Conservation (phyloP, 2,797 vertebrate species). For the Fundulus diaphanus region DNA sequence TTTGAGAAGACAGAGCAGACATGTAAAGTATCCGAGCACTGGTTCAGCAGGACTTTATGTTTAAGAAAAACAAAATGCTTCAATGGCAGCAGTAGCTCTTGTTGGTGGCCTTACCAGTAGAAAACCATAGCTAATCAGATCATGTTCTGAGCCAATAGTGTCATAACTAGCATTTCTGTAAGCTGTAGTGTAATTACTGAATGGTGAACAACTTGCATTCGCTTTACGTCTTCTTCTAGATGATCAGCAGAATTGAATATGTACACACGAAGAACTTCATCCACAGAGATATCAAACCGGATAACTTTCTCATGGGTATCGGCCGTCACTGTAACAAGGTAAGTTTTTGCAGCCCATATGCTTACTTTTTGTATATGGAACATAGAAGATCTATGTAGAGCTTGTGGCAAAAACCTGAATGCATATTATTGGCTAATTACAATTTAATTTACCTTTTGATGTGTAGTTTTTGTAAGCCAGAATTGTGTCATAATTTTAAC, state of each 20-base stretch:
- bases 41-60: too few relatives aligned
- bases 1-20: too few relatives aligned
- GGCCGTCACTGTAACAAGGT: constrained; percentile 99
- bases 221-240: constrained; percentile 72
- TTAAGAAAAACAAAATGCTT: too few relatives aligned
- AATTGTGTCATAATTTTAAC: not conserved
- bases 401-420: not conserved
- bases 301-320: constrained; percentile 99
- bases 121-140: not conserved
- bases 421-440: not conserved
- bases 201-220: not conserved
- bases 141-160: too few relatives aligned
- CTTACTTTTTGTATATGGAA: constrained; percentile 10
- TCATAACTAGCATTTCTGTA: too few relatives aligned
- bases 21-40: too few relatives aligned
- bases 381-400: not conserved
- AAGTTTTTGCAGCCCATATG: constrained; percentile 56
- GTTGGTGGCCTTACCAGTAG: too few relatives aligned
- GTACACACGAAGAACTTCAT: constrained; percentile 99
- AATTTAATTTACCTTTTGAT: not conserved
- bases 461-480: not conserved
- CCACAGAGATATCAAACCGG: constrained; percentile 99
- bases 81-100: too few relatives aligned
- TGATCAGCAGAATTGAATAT: constrained; percentile 99
- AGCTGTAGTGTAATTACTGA: too few relatives aligned